These are phyloP conservation scores for Pluvianellus socialis DNA, from an alignment of 2,113 vertebrate genomes.

Conservation along the genomic window DNA sequence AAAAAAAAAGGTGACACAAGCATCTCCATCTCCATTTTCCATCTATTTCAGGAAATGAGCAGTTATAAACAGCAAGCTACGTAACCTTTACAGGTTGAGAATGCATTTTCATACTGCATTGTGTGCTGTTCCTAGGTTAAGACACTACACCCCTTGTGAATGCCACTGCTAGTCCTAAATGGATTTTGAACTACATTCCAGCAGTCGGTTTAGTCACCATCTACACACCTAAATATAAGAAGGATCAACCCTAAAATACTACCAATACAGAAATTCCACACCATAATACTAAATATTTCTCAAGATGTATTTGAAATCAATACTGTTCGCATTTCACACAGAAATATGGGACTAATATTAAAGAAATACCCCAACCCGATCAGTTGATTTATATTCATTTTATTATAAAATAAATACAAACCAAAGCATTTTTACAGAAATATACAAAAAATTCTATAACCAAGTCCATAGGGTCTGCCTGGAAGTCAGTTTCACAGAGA, in stretches of 20 bases:
- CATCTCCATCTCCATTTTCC: not conserved
- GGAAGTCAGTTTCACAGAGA: not conserved
- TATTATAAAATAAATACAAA: constrained; percentile 49
- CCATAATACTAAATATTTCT: not conserved
- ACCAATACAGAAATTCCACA: not conserved
- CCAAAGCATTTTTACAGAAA: not conserved
- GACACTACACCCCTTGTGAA: not conserved
- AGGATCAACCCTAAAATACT: not conserved
- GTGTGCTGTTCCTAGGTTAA: not conserved
- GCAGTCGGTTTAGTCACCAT: not conserved
- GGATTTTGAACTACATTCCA: not conserved
- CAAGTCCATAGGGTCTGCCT: not conserved
- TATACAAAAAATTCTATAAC: not conserved
- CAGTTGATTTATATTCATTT: not conserved
- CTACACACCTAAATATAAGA: not conserved
- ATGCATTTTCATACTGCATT: not conserved
- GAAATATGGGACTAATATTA: not conserved
- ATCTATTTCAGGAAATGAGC: not conserved
- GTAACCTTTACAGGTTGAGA: not conserved
- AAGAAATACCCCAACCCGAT: not conserved
- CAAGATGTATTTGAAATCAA: not conserved
- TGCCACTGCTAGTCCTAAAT: not conserved
- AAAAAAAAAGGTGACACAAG: not conserved
- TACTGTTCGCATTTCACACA: not conserved
- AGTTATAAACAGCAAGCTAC: not conserved